Conservation (phyloP, 1,140 invertebrate species). For the Scaptomyza graminum region DNA sequence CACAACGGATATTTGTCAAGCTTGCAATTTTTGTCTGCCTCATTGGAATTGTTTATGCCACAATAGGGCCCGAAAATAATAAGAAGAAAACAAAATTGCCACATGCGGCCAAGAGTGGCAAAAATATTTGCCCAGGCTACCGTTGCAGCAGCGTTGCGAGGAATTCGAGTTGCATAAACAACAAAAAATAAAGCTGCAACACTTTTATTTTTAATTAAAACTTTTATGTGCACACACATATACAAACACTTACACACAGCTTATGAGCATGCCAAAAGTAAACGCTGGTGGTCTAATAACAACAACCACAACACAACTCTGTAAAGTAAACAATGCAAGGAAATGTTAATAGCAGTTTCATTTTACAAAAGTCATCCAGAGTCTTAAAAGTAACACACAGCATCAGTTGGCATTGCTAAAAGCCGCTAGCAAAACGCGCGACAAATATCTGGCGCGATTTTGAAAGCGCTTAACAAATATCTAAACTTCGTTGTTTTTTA, state of each 20-base stretch:
- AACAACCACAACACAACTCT: constrained; percentile 28
- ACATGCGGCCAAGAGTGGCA: constrained; percentile 25
- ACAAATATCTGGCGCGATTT: constrained; percentile 28
- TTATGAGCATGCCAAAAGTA: constrained; percentile 47
- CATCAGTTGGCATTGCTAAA: constrained; percentile 14
- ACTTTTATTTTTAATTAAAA: constrained; percentile 70
- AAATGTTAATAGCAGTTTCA: constrained; percentile 63
- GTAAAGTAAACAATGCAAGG: constrained; percentile 63
- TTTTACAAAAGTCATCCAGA: constrained; percentile 23
- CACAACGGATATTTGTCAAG: constrained; percentile 19
- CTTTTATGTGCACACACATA: constrained; percentile 43
- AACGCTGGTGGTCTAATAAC: constrained; percentile 61
- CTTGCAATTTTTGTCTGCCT: constrained; percentile 34
- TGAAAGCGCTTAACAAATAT: constrained; percentile 30
- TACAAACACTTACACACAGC: constrained; percentile 12
- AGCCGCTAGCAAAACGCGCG: constrained; percentile 40
- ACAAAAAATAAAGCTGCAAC: constrained; percentile 40
- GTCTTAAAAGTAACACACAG: constrained; percentile 38
- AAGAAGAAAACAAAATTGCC: constrained; percentile 3
- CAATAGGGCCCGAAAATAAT: constrained; percentile 1
- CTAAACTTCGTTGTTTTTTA: not conserved
- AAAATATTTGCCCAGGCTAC: constrained; percentile 74
- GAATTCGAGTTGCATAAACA: constrained; percentile 54
- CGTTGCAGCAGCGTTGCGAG: constrained; percentile 36
- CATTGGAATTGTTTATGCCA: constrained; percentile 47